phyloP scores from a whole-genome alignment of 1,140 invertebrate species.

The Pemphigus obesinymphae region DNA sequence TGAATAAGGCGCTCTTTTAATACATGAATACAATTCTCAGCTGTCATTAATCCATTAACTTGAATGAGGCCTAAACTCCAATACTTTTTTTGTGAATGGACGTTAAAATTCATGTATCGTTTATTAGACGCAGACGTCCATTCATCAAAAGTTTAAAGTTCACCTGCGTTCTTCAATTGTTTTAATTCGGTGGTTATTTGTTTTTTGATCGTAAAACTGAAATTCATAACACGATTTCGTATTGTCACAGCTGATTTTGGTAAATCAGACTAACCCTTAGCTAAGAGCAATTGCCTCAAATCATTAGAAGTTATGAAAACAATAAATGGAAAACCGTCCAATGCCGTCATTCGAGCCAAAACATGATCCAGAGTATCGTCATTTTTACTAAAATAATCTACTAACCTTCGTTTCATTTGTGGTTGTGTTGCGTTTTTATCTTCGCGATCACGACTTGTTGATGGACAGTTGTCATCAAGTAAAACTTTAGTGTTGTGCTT shows the following conservation, averaged over 20 bases:
- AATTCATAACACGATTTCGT: background rate
- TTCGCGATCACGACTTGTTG: background rate
- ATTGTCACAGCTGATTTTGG: background rate
- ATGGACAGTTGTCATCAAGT: background rate
- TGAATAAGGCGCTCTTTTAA: too few relatives aligned
- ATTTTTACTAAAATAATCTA: too few relatives aligned
- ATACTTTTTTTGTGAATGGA: too few relatives aligned
- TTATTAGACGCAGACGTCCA: too few relatives aligned
- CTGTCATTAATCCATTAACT: too few relatives aligned
- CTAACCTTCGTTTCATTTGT: background rate
- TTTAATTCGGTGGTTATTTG: too few relatives aligned
- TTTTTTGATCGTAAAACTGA: background rate
- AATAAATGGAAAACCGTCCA: background rate
- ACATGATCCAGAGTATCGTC: too few relatives aligned
- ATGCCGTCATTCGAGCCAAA: too few relatives aligned
- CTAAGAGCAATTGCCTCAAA: background rate
- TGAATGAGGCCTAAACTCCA: too few relatives aligned
- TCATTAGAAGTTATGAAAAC: slow-evolving; percentile 3
- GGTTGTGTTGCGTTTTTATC: background rate
- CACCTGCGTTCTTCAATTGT: background rate
- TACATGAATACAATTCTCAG: too few relatives aligned
- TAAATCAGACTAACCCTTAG: background rate
- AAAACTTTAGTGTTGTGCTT: background rate
- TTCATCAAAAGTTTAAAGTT: background rate
- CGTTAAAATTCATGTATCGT: too few relatives aligned